These are phyloP conservation scores for Mechanitis mazaeus DNA, from an alignment of 2,888 invertebrate species.

Conservation along the genomic window DNA sequence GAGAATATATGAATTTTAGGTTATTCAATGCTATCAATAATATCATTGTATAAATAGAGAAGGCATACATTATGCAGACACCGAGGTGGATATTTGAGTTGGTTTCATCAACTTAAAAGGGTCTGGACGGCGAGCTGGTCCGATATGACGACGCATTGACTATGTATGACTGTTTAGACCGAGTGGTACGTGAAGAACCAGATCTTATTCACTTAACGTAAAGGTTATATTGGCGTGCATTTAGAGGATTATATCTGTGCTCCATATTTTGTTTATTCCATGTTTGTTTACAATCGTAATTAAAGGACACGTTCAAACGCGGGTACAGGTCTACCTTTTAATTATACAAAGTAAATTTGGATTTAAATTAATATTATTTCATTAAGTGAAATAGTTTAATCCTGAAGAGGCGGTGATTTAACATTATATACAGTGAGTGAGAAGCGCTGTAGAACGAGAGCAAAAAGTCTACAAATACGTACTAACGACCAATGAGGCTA, in stretches of 20 bases:
- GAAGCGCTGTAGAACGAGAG: constrained; percentile 11
- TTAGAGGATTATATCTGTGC: constrained; percentile 4
- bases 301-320: constrained; percentile 9
- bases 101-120: constrained; percentile 56
- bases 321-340: background rate
- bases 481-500: constrained; percentile 23
- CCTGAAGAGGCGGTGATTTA: background rate
- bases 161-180: constrained; percentile 48
- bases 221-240: constrained; percentile 10
- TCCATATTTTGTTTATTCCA: constrained; percentile 11
- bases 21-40: background rate
- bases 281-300: constrained; percentile 15
- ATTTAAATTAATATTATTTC: constrained; percentile 7
- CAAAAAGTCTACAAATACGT: constrained; percentile 21
- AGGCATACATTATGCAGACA: constrained; percentile 16
- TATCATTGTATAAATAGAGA: background rate
- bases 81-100: constrained; percentile 35
- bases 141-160: constrained; percentile 50
- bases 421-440: constrained; percentile 7
- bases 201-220: constrained; percentile 16
- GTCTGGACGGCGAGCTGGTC: constrained; percentile 37
- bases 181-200: constrained; percentile 13
- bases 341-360: constrained; percentile 6
- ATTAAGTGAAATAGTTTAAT: background rate
- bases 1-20: too few species aligned